Conservation (phyloP, 2,888 invertebrate species). For the Schizotus pectinicornis region DNA sequence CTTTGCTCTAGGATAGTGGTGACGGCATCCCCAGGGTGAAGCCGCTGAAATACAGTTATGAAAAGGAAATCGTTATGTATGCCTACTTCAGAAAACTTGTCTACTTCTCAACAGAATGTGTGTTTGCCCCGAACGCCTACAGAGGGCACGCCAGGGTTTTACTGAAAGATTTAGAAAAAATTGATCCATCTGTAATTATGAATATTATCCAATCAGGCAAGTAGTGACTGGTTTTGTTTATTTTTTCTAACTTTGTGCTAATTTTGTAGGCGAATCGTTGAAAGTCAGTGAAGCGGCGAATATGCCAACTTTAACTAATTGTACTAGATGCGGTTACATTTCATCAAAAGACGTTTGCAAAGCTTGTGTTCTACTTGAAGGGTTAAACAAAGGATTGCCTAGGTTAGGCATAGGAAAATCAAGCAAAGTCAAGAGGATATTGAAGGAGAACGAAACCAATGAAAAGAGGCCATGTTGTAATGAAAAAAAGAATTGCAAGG, state of each 20-base stretch:
- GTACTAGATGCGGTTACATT: constrained; percentile 86
- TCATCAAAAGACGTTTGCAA: constrained; percentile 95
- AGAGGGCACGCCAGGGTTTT: constrained; percentile 89
- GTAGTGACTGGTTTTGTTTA: constrained; percentile 3
- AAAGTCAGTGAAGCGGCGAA: constrained; percentile 81
- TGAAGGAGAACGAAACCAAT: constrained; percentile 61
- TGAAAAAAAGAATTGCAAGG: constrained; percentile 26
- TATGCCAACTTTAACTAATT: constrained; percentile 80
- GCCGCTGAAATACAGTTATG: constrained; percentile 96
- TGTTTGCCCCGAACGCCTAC: constrained; percentile 98
- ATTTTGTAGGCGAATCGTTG: constrained; percentile 77
- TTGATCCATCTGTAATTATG: constrained; percentile 89
- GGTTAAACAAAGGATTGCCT: constrained; percentile 91
- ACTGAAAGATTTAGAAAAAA: constrained; percentile 93
- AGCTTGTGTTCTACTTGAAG: constrained; percentile 94
- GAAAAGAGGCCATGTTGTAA: constrained; percentile 18
- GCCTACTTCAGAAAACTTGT: constrained; percentile 95
- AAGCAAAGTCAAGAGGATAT: constrained; percentile 75
- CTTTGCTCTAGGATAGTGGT: constrained; percentile 72
- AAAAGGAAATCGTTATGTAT: constrained; percentile 99
- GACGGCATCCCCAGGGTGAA: constrained; percentile 91
- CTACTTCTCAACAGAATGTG: constrained; percentile 98
- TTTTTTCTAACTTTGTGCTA: too few species aligned
- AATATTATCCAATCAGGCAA: constrained; percentile 90
- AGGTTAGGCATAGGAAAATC: constrained; percentile 90